These are phyloP conservation scores for Heterohyrax brucei DNA, from an alignment of 2,797 vertebrate genomes.

Conservation along the genomic window DNA sequence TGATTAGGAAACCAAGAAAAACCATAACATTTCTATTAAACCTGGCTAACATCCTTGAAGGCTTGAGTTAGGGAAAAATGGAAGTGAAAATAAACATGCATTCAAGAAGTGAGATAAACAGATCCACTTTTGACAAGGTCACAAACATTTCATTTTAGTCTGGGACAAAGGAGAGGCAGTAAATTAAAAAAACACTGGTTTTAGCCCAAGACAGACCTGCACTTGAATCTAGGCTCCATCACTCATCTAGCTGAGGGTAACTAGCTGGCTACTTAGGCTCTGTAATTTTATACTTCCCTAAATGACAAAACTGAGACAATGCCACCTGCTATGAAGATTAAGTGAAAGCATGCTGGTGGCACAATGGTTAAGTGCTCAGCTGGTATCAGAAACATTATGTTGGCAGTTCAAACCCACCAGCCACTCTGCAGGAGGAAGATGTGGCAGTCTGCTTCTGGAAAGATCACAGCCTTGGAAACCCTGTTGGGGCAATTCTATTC, in stretches of 20 bases:
- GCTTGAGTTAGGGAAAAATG: conserved; percentile 6
- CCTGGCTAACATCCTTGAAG: conserved; percentile 3
- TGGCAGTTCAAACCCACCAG: neutral
- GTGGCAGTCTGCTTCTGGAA: neutral
- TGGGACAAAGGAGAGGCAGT: neutral
- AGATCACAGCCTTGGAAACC: neutral
- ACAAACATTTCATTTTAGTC: conserved; percentile 24
- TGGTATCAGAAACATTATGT: neutral
- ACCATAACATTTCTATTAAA: conserved; percentile 42
- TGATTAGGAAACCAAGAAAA: conserved; percentile 54
- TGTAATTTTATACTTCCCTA: conserved; percentile 14
- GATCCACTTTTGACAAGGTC: conserved; percentile 14
- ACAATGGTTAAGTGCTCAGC: neutral
- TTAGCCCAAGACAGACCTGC: neutral
- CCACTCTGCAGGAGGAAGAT: neutral
- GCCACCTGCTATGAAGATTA: neutral
- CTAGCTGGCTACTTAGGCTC: neutral
- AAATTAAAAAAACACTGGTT: neutral
- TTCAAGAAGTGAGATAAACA: conserved; percentile 43
- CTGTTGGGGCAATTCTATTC: neutral
- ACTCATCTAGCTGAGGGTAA: neutral
- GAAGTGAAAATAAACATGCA: conserved; percentile 64
- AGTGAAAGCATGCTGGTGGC: neutral
- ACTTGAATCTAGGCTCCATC: neutral
- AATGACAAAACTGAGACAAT: conserved; percentile 48